Conservation (phyloP, 2,888 invertebrate genomes). For the Rapana venosa region DNA sequence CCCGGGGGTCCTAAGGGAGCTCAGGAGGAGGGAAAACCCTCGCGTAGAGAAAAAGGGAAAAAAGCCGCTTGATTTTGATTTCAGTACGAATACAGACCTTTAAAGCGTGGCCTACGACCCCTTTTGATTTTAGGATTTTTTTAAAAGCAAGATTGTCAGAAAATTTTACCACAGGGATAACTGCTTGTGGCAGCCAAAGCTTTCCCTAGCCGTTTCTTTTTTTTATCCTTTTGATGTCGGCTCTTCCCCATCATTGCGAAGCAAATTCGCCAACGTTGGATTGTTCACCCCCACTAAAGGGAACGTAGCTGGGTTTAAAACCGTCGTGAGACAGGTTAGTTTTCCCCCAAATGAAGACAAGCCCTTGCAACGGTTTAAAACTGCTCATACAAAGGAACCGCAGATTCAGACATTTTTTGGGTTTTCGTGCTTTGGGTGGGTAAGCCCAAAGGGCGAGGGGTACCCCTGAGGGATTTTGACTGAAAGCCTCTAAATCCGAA, state of each 20-base stretch:
- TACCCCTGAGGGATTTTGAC: constrained; percentile 79
- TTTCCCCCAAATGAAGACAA: constrained; percentile 36
- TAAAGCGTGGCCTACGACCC: constrained; percentile 34
- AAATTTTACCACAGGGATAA: constrained; percentile 86
- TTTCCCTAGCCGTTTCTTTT: constrained; percentile 84
- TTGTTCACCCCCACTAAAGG: constrained; percentile 77
- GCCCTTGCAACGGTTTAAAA: constrained; percentile 29
- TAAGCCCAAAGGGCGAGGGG: constrained; percentile 83
- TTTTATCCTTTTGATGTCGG: constrained; percentile 84
- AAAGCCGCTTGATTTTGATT: constrained; percentile 84
- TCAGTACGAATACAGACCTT: constrained; percentile 84
- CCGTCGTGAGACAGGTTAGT: constrained; percentile 41
- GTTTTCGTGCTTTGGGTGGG: constrained; percentile 84
- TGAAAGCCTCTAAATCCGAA: constrained; percentile 82
- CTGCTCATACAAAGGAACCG: constrained; percentile 75
- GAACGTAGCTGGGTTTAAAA: constrained; percentile 15
- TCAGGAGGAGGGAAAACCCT: constrained; percentile 85
- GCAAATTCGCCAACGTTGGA: constrained; percentile 85
- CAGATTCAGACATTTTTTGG: constrained; percentile 80
- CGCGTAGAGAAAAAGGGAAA: constrained; percentile 76
- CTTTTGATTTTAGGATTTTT: constrained; percentile 77
- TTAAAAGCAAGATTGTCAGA: constrained; percentile 84
- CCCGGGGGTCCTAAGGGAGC: constrained; percentile 82
- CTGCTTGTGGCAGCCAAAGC: constrained; percentile 83
- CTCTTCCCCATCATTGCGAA: constrained; percentile 88